A percentile compares a stretch with the other conserved stretches of the same genome.
Conservation (phyloP, 2,888 invertebrate genomes). For the Cotesia congregata region DNA sequence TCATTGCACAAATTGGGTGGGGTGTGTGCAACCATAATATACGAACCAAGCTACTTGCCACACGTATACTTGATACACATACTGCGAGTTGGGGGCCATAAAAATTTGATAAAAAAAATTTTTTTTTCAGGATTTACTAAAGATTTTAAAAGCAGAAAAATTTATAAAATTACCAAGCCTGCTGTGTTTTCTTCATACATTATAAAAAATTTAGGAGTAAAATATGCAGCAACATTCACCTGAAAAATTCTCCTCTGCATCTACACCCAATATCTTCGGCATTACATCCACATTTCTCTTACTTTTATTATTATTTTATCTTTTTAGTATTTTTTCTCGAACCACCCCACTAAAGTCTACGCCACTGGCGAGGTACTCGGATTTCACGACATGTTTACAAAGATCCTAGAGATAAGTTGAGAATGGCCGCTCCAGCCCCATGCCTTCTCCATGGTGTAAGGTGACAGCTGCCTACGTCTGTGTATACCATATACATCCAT, state of each 20-base stretch:
- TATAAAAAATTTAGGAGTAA: too few relatives aligned
- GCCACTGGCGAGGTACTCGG: constrained; percentile 69
- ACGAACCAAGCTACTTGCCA: too few relatives aligned
- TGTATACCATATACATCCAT: constrained; percentile 48
- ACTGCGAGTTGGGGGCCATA: too few relatives aligned
- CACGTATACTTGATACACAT: too few relatives aligned
- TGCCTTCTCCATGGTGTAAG: constrained; percentile 65
- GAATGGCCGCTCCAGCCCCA: constrained; percentile 66
- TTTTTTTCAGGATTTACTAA: too few relatives aligned
- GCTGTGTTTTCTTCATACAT: too few relatives aligned
- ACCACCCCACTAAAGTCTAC: constrained; percentile 62
- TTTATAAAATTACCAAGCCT: too few relatives aligned
- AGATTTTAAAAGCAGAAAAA: too few relatives aligned
- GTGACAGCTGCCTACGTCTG: constrained; percentile 70
- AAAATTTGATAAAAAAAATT: too few relatives aligned
- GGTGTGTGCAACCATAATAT: too few relatives aligned
- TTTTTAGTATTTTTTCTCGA: constrained; percentile 18
- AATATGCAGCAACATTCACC: too few relatives aligned
- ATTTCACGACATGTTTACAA: constrained; percentile 71
- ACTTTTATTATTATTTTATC: neutral
- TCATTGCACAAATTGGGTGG: neutral
- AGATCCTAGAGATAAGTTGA: constrained; percentile 71
- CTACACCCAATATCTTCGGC: neutral
- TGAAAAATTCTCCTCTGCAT: neutral
- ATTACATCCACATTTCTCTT: constrained; percentile 5